Base-by-base conservation (phyloP, 2,888 invertebrate genomes). In the Calephelis perditalis region DNA sequence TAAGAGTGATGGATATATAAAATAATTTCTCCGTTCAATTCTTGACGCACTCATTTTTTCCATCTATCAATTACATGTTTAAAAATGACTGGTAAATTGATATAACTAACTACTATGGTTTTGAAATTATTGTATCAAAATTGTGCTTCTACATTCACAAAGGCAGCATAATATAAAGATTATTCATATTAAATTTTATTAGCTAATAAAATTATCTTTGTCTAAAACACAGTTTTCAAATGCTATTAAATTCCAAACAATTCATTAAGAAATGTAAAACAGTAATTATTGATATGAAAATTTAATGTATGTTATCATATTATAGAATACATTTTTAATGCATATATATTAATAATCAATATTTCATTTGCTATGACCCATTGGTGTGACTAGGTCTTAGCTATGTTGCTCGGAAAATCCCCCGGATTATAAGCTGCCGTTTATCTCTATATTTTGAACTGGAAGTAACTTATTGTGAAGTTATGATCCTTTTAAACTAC, bases 1-100 rank as follows among this genome's bases (percentile, higher is more conserved):
- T 54, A 40, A 40, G 35, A 54, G 36, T 36, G 36, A 54, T 36
- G 11, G 62, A 55, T 59, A 65, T 85, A 80, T 83, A 70, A 77
- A 78, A 81, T 79, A 79, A 58, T 60, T 47, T 35, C 35, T 54
- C 54, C 54, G n/a, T 35, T 36, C 54, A 36, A 54, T n/a, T 35
- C 54, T 36, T n/a, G 54, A 35, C 54, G 35, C 49, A 36, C 35
- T 5, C 54, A 6, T 36, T 54, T n/a, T 54, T 54, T 11, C 7
- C 35, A 36, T 54, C 36, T 54, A 54, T 36, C 54, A 54, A 35
- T n/a, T n/a, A 54, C 54, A n/a, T 36, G n/a, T 54, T 54, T 54
- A 11, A 54, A 54, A 11, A 36, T 54, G 35, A 52, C 35, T 5
- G 35, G 26, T 35, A 11, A 54, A 36, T 36, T 36, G 54, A 54